Conservation (phyloP, 1,140 invertebrate genomes). For the Zophobas morio region DNA sequence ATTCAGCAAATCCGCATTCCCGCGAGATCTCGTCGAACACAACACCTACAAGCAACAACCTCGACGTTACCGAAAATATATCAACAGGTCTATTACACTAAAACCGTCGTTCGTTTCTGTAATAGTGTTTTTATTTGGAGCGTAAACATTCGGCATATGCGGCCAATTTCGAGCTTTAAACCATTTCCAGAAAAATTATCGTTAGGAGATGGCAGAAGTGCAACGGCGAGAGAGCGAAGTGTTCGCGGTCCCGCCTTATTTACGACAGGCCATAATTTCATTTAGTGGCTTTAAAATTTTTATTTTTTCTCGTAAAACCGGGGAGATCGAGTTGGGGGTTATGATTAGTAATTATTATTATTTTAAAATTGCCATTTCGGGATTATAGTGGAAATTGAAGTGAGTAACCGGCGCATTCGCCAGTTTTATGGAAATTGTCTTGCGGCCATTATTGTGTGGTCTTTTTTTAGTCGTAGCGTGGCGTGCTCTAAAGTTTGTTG, state of each 20-base stretch:
- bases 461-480: too few species aligned
- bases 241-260: not conserved
- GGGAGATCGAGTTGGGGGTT: not conserved
- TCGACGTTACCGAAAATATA: constrained; percentile 32
- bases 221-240: not conserved
- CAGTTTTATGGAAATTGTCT: too few species aligned
- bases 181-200: not conserved
- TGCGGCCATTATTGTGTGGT: too few species aligned
- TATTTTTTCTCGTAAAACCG: constrained; percentile 13
- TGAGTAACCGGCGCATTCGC: not conserved
- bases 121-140: constrained; percentile 38
- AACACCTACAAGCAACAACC: constrained; percentile 34
- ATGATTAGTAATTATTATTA: not conserved
- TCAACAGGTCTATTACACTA: constrained; percentile 41
- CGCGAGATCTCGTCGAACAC: constrained; percentile 28
- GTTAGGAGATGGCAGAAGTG: not conserved
- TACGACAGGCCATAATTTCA: not conserved
- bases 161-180: constrained; percentile 17
- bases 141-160: constrained; percentile 9
- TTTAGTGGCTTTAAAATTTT: constrained; percentile 2
- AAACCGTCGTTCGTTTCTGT: constrained; percentile 22
- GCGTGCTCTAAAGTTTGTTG: too few species aligned
- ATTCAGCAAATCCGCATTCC: constrained; percentile 11
- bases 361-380: constrained; percentile 9
- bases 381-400: not conserved